Conservation (phyloP, 2,113 vertebrate species). For the Pelmatolapia mariae region DNA sequence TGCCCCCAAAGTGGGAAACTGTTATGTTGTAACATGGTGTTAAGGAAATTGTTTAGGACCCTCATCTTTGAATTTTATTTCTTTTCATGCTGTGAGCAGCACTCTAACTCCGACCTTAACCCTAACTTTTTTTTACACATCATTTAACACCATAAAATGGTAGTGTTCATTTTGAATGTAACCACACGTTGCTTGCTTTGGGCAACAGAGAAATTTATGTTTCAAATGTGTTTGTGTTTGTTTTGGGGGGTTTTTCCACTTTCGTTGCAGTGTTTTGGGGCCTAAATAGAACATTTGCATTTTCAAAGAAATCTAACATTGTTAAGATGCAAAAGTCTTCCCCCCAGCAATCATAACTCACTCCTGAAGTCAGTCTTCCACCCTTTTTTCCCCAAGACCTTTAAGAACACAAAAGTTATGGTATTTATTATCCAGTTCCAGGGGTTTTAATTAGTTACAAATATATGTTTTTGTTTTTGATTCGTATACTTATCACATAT, state of each 20-base stretch:
- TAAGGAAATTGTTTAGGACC: neutral
- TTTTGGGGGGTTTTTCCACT: rapidly evolving
- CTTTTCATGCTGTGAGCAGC: neutral
- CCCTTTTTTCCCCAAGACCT: rapidly evolving
- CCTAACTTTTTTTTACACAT: neutral
- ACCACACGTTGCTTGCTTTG: neutral
- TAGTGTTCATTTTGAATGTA: neutral
- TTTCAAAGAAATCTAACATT: neutral
- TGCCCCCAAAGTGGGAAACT: neutral
- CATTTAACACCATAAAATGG: neutral
- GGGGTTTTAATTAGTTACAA: neutral
- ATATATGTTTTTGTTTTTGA: neutral
- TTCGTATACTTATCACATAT: rapidly evolving
- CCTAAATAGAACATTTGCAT: rapidly evolving
- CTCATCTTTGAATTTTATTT: rapidly evolving
- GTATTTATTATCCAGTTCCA: neutral
- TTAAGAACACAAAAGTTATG: neutral
- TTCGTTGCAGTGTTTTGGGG: neutral
- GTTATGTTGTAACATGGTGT: neutral
- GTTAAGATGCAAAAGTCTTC: neutral
- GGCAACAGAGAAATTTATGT: neutral
- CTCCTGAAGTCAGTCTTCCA: neutral
- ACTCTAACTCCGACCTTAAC: neutral
- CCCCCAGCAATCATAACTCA: neutral
- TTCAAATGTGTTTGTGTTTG: neutral